Evolutionary conservation across 2,797 vertebrate species (phyloP).

Genomic region (Holocentrus rufus): DNA sequence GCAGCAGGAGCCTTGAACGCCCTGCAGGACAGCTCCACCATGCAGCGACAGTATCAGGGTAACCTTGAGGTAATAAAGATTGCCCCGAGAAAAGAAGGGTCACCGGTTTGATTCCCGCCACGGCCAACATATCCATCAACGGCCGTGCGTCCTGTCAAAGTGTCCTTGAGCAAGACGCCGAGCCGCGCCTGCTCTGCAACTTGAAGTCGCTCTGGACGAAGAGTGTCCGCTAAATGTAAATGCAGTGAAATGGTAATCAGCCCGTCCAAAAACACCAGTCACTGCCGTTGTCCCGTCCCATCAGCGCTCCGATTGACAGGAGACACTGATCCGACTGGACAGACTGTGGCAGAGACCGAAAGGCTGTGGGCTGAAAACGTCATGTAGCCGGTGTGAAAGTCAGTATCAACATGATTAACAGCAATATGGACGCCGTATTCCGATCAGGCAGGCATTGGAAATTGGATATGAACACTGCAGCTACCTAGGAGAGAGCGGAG

Average conservation of each 20-base stretch:
- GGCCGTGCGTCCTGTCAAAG: no score
- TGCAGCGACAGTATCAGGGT: not conserved
- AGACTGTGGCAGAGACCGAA: no score
- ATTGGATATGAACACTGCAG: not conserved
- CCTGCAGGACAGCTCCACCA: not conserved
- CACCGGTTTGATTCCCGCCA: not conserved
- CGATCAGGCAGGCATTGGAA: not conserved
- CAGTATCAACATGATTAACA: not conserved
- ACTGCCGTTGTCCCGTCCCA: no score
- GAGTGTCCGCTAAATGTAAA: not conserved
- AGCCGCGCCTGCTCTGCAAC: no score
- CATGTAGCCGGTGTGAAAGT: not conserved
- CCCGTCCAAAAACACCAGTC: no score
- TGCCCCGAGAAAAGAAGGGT: not conserved
- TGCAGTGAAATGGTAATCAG: not conserved
- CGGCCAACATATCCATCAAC: not conserved
- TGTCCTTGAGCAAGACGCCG: no score
- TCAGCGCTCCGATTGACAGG: no score
- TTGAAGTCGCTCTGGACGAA: no score
- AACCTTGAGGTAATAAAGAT: not conserved
- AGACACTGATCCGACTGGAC: not conserved
- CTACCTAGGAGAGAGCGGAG: not conserved
- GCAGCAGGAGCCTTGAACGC: no score
- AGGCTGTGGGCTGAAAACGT: no score
- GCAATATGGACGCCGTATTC: not conserved